These are phyloP conservation scores for Spongia lamella DNA, from an alignment of 37 sponge, comb jelly and placozoan species.

Conservation along the genomic window DNA sequence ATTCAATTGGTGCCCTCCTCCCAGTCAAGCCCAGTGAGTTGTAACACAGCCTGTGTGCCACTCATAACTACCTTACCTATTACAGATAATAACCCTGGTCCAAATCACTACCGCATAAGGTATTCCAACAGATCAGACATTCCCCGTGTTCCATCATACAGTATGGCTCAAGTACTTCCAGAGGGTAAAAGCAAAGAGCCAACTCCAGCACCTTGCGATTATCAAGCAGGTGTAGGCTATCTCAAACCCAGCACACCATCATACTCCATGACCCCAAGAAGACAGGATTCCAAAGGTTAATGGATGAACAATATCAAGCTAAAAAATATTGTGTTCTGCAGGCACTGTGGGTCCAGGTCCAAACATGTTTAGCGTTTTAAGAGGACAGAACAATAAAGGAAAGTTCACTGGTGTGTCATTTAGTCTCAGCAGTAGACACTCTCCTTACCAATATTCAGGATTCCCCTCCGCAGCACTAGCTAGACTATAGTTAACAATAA, in stretches of 20 bases:
- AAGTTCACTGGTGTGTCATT: neutral
- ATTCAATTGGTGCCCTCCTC: slow-evolving; percentile 33
- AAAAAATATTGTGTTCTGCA: neutral
- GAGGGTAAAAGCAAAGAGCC: neutral
- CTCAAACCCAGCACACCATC: neutral
- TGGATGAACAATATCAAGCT: neutral
- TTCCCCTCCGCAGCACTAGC: slow-evolving; percentile 28
- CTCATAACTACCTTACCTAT: neutral
- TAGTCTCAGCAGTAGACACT: slow-evolving; percentile 44
- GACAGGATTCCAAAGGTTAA: slow-evolving; percentile 13
- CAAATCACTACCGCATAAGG: slow-evolving; percentile 27
- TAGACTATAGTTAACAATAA: slow-evolving; percentile 5
- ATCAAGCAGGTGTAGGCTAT: neutral
- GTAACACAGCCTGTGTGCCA: neutral
- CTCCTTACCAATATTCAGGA: slow-evolving; percentile 35
- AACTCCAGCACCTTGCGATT: slow-evolving; percentile 35
- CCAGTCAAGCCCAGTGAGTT: slow-evolving; percentile 42
- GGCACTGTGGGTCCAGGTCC: slow-evolving; percentile 27
- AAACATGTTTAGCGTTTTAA: slow-evolving; percentile 1
- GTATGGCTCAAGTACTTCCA: slow-evolving; percentile 9
- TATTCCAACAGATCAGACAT: slow-evolving; percentile 15
- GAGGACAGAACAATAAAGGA: slow-evolving; percentile 21
- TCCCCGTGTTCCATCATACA: slow-evolving; percentile 16
- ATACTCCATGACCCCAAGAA: slow-evolving; percentile 40
- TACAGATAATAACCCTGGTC: slow-evolving; percentile 37